These are phyloP conservation scores for Drosophila greeni DNA, from an alignment of 2,888 invertebrate species.

Conservation along the genomic window DNA sequence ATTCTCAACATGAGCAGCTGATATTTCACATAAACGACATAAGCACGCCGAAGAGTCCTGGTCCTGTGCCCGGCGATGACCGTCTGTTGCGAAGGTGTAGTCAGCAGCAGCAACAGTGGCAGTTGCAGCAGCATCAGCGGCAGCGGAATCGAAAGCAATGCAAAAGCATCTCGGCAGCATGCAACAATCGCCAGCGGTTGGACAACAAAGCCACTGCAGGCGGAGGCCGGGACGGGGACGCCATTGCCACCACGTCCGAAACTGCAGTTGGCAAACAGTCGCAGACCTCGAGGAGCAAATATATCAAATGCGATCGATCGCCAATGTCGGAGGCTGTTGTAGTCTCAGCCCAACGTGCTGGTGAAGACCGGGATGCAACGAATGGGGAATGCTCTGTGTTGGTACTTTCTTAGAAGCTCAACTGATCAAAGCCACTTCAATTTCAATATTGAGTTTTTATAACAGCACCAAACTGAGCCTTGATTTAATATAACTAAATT, in stretches of 20 bases:
- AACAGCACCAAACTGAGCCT: background rate
- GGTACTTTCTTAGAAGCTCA: background rate
- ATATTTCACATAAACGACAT: constrained; percentile 77
- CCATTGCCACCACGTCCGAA: constrained; percentile 54
- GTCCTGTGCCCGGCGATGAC: constrained; percentile 27
- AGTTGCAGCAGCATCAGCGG: constrained; percentile 39
- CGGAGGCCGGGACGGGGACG: constrained; percentile 53
- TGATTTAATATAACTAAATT: background rate
- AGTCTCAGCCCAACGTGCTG: constrained; percentile 37
- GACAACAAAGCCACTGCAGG: constrained; percentile 65
- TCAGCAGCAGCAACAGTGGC: constrained; percentile 44
- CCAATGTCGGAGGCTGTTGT: constrained; percentile 71
- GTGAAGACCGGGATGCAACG: background rate
- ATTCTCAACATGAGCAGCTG: constrained; percentile 76
- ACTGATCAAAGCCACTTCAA: background rate
- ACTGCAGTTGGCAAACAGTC: constrained; percentile 37
- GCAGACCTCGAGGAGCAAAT: constrained; percentile 71
- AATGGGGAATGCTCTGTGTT: constrained; percentile 2
- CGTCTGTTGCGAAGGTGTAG: constrained; percentile 58
- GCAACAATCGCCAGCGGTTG: constrained; percentile 58
- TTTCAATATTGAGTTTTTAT: background rate
- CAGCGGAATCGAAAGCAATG: constrained; percentile 35
- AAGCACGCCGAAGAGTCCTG: constrained; percentile 64
- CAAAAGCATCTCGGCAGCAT: constrained; percentile 38
- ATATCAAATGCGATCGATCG: constrained; percentile 77